Percentiles rank a stretch among this genome's conserved stretches.
Evolutionary conservation across 2,797 vertebrate species (phyloP).

Genomic region (Brachymystax lenok): DNA sequence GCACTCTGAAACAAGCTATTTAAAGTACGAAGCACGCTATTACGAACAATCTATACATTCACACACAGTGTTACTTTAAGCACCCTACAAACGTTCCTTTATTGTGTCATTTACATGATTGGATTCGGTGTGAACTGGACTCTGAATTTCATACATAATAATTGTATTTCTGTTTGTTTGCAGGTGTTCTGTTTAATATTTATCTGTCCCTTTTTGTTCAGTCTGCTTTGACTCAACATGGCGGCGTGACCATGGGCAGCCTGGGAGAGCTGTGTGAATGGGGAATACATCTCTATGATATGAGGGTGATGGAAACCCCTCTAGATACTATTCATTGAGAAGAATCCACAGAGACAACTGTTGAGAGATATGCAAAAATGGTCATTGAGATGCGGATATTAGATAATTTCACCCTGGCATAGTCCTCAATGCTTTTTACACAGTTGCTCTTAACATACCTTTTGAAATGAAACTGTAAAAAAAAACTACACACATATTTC

Average conservation of each 20-base stretch:
- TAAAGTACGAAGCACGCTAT: neutral
- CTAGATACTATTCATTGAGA: neutral
- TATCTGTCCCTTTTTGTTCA: constrained; percentile 1
- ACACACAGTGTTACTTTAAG: neutral
- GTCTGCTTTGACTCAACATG: neutral
- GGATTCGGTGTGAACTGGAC: neutral
- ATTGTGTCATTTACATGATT: neutral
- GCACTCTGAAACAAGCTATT: neutral
- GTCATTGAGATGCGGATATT: neutral
- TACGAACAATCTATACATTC: neutral
- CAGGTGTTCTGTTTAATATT: constrained; percentile 8
- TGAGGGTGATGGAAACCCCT: neutral
- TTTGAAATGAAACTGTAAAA: neutral
- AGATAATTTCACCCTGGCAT: neutral
- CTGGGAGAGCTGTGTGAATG: neutral
- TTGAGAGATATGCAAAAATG: neutral
- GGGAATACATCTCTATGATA: too few species aligned
- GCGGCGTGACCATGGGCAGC: too few species aligned
- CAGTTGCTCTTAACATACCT: neutral
- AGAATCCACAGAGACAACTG: neutral
- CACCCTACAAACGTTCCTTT: too few species aligned
- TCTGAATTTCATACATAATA: neutral
- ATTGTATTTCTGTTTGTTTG: neutral
- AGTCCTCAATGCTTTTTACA: neutral
- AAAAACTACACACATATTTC: neutral